A percentile compares a stretch with the other conserved stretches of the same genome.
These are phyloP conservation scores for Andrena marginata DNA, from an alignment of 2,888 invertebrate genomes.

Conservation along the genomic window DNA sequence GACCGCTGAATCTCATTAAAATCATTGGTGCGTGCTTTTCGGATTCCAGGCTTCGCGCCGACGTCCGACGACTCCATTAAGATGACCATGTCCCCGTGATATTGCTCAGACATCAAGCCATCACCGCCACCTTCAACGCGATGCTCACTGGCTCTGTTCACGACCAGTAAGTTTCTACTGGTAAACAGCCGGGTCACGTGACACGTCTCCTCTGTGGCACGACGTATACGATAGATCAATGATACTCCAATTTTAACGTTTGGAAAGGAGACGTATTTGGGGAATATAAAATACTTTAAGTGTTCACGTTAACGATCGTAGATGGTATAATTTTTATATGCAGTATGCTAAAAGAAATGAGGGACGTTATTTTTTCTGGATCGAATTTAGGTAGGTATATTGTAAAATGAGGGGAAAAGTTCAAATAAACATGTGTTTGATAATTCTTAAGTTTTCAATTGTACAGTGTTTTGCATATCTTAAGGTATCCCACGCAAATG, in stretches of 20 bases:
- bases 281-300: background rate
- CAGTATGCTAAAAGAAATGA: too few relatives aligned
- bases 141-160: conserved; percentile 35
- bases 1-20: conserved; percentile 84
- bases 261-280: background rate
- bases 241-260: background rate
- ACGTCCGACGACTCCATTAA: conserved; percentile 82
- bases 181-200: conserved; percentile 17
- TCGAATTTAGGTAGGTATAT: too few relatives aligned
- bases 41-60: conserved; percentile 76
- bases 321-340: too few relatives aligned
- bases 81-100: conserved; percentile 85
- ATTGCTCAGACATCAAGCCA: conserved; percentile 80
- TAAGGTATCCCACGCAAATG: too few relatives aligned
- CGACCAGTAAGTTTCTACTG: conserved; percentile 37
- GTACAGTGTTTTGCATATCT: too few relatives aligned
- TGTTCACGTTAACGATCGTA: too few relatives aligned
- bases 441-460: too few relatives aligned
- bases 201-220: background rate
- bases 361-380: too few relatives aligned
- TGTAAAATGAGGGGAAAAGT: too few relatives aligned
- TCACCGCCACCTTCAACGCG: conserved; percentile 63
- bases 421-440: too few relatives aligned
- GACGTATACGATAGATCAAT: background rate
- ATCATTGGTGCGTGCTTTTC: conserved; percentile 82